Conservation (phyloP, 2,888 invertebrate genomes). For the Scrobipalpa atriplicella region DNA sequence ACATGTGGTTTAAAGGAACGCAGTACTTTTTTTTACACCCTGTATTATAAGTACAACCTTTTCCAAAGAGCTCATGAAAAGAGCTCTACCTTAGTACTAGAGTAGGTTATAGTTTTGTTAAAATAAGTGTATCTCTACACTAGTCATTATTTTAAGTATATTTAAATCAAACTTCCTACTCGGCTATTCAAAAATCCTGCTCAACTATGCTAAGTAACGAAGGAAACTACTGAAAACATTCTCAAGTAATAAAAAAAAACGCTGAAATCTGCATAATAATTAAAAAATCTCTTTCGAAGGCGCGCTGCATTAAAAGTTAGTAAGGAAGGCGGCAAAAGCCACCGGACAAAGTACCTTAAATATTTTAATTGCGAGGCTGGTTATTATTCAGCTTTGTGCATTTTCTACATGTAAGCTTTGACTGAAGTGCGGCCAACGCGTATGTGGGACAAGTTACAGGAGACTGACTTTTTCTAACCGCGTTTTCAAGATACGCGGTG, state of each 20-base stretch:
- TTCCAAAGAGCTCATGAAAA: no score
- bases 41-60: no score
- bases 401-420: conserved; percentile 66
- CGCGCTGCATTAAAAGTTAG: conserved; percentile 49
- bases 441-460: conserved; percentile 34
- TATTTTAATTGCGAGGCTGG: conserved; percentile 79
- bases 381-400: conserved; percentile 80
- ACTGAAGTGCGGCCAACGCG: conserved; percentile 55
- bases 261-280: conserved; percentile 32
- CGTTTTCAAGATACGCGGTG: no score
- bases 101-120: no score
- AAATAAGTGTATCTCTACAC: no score
- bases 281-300: conserved; percentile 36
- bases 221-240: conserved; percentile 24
- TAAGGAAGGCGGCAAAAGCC: conserved; percentile 55
- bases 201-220: conserved; percentile 2
- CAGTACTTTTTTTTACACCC: no score
- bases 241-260: conserved; percentile 21
- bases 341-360: conserved; percentile 78
- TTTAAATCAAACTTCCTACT: conserved; percentile 1
- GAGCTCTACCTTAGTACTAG: no score
- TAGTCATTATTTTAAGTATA: not conserved
- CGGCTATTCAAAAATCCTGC: not conserved
- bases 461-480: not conserved
- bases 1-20: no score